phyloP scores from a whole-genome alignment of 2,113 vertebrate species.

The Macquaria australasica region DNA sequence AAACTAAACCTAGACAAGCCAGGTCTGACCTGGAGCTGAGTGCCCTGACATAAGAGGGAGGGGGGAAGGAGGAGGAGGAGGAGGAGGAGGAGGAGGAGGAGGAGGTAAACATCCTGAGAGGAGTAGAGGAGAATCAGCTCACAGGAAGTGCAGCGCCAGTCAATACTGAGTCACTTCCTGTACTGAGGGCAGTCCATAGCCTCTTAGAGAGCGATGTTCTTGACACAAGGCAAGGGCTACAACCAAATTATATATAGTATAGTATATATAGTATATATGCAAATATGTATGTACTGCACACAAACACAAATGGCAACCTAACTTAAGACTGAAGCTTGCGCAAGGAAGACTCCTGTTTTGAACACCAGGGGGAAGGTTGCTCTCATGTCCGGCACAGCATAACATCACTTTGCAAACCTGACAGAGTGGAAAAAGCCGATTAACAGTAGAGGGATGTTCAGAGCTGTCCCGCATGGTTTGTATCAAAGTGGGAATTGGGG shows the following conservation, averaged over 20 bases:
- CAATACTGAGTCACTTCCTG: conserved; percentile 84
- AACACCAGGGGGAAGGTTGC: conserved; percentile 17
- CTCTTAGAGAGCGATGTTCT: conserved; percentile 58
- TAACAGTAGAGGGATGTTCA: conserved; percentile 43
- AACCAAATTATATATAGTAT: conserved; percentile 2
- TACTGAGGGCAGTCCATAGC: conserved; percentile 54
- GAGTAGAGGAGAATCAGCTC: conserved; percentile 69
- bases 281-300: not conserved
- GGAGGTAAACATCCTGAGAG: conserved; percentile 80
- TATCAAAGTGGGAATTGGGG: conserved; percentile 58
- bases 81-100: conserved; percentile 57
- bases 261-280: not conserved
- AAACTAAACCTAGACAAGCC: conserved; percentile 34
- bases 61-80: conserved; percentile 29
- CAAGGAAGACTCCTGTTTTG: conserved; percentile 24
- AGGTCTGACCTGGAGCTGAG: conserved; percentile 36
- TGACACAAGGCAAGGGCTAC: conserved; percentile 27
- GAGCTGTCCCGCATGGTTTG: conserved; percentile 28
- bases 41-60: conserved; percentile 19
- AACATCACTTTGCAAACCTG: conserved; percentile 48
- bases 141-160: conserved; percentile 79
- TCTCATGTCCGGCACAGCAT: conserved; percentile 35
- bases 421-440: conserved; percentile 33
- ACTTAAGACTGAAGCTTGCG: not conserved
- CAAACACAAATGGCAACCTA: not conserved